These are phyloP conservation scores for Heloderma charlesbogerti DNA, from an alignment of 2,113 vertebrate species.

Conservation along the genomic window DNA sequence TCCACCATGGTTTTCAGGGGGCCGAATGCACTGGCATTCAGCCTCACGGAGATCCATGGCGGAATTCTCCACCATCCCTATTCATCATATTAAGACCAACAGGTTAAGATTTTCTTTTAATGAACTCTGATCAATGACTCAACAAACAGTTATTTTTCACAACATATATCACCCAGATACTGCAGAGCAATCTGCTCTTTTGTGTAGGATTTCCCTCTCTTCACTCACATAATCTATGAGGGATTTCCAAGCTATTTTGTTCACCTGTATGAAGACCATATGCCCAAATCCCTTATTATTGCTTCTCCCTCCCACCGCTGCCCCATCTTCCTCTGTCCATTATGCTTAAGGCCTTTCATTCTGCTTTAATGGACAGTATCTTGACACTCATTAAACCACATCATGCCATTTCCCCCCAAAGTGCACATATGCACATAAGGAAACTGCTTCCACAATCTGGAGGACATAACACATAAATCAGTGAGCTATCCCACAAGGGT, in stretches of 20 bases:
- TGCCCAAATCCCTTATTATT: slow-evolving; percentile 54
- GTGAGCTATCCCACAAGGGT: slow-evolving; percentile 21
- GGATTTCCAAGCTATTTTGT: slow-evolving; percentile 60
- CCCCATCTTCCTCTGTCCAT: background rate
- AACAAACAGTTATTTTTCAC: slow-evolving; percentile 59
- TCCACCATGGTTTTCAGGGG: too few species aligned
- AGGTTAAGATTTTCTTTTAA: slow-evolving; percentile 68
- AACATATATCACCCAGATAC: slow-evolving; percentile 45
- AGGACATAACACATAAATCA: slow-evolving; percentile 53
- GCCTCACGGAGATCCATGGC: too few species aligned
- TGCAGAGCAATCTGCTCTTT: slow-evolving; percentile 57
- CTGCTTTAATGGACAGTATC: slow-evolving; percentile 22
- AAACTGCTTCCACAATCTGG: slow-evolving; percentile 42
- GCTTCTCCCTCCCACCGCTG: slow-evolving; percentile 13
- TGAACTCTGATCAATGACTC: slow-evolving; percentile 65
- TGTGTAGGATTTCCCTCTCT: slow-evolving; percentile 35
- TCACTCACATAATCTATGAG: slow-evolving; percentile 43
- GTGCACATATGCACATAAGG: slow-evolving; percentile 11
- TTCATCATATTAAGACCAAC: slow-evolving; percentile 57
- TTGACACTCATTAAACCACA: slow-evolving; percentile 45
- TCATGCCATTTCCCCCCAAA: slow-evolving; percentile 20
- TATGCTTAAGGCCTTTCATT: slow-evolving; percentile 31
- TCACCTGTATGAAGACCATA: slow-evolving; percentile 56
- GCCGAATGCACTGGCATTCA: too few species aligned
- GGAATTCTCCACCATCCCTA: too few species aligned